These are phyloP conservation scores for Stomatorhinus walkeri DNA, from an alignment of 2,797 vertebrate species.

Conservation along the genomic window DNA sequence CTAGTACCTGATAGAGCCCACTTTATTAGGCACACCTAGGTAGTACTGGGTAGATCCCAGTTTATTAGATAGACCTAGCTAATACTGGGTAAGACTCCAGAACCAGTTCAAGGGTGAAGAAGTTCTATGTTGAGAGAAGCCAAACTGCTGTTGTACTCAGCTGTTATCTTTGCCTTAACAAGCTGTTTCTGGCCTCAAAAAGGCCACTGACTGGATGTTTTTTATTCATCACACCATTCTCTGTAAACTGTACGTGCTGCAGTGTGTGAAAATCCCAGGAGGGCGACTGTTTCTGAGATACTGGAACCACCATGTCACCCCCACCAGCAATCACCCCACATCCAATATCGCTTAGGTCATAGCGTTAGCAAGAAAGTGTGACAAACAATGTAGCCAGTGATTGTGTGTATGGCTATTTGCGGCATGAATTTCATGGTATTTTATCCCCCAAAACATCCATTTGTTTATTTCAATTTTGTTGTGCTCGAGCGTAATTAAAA, in stretches of 20 bases:
- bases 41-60: not conserved
- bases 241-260: not conserved
- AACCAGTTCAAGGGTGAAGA: not conserved
- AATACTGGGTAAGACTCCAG: not conserved
- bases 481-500: not conserved
- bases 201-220: not conserved
- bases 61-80: not conserved
- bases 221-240: not conserved
- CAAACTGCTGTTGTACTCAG: not conserved
- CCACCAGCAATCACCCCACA: not conserved
- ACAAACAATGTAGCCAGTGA: not conserved
- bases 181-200: not conserved
- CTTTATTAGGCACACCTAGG: not conserved
- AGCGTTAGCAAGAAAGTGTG: not conserved
- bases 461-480: not conserved
- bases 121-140: not conserved
- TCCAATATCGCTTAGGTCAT: not conserved
- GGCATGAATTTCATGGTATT: not conserved
- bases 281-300: not conserved
- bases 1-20: too few species aligned
- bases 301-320: not conserved
- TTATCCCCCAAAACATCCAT: not conserved
- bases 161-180: not conserved
- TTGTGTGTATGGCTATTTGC: not conserved
- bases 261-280: not conserved